Conservation (phyloP, 2,888 invertebrate species). For the Netelia virgata region DNA sequence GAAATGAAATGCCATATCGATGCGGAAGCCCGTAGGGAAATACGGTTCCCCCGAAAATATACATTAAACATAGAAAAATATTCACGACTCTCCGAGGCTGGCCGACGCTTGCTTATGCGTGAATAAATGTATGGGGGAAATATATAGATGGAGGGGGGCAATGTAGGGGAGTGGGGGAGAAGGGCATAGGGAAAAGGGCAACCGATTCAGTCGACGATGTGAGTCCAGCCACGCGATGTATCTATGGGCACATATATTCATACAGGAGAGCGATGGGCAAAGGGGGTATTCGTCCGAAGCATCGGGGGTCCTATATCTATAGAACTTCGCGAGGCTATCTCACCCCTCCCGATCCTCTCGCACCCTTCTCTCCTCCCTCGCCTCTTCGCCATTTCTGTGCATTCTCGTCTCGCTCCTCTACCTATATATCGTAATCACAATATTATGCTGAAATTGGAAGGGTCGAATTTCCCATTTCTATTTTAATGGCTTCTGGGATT, state of each 20-base stretch:
- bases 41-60: constrained; percentile 76
- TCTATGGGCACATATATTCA: constrained; percentile 45
- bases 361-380: constrained; percentile 36
- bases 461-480: constrained; percentile 82
- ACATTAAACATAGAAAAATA: constrained; percentile 77
- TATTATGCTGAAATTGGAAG: constrained; percentile 83
- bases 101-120: constrained; percentile 78
- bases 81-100: constrained; percentile 71
- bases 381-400: constrained; percentile 45
- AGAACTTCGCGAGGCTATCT: constrained; percentile 18
- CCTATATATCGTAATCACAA: constrained; percentile 82
- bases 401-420: constrained; percentile 38
- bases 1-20: constrained; percentile 60
- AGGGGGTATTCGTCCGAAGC: constrained; percentile 76
- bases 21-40: constrained; percentile 66
- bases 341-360: constrained; percentile 55
- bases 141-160: constrained; percentile 61
- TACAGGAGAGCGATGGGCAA: constrained; percentile 72
- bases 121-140: constrained; percentile 81
- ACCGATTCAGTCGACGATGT: constrained; percentile 74
- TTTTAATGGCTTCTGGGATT: constrained; percentile 83
- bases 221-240: constrained; percentile 39
- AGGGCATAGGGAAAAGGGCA: constrained; percentile 73
- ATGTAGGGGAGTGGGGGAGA: no score
- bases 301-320: constrained; percentile 60